Evolutionary conservation across 2,113 vertebrate species (phyloP).

Genomic region (Falco punctatus): DNA sequence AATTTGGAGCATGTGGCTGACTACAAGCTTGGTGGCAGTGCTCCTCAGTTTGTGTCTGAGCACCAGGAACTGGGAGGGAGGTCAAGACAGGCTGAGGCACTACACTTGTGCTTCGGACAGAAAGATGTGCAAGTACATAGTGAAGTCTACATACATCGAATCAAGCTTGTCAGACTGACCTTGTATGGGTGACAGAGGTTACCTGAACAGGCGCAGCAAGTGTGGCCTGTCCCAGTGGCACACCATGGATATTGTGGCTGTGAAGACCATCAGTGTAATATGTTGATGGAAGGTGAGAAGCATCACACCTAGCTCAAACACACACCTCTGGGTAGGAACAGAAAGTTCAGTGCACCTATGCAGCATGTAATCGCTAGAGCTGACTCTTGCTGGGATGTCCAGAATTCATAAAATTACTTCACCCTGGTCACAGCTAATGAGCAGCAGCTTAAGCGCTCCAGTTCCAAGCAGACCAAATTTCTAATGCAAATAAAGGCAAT

Average conservation of each 20-base stretch:
- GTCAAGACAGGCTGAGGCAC: not conserved
- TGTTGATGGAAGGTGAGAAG: not conserved
- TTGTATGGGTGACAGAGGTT: not conserved
- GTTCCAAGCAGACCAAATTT: not conserved
- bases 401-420: not conserved
- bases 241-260: too few species aligned
- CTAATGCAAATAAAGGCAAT: not conserved
- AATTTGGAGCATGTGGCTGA: not conserved
- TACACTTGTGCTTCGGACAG: not conserved
- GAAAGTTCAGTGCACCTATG: not conserved
- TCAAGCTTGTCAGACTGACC: not conserved
- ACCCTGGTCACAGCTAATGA: not conserved
- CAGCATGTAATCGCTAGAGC: not conserved
- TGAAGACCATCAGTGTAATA: not conserved
- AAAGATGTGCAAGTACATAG: not conserved
- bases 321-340: not conserved
- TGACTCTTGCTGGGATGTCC: not conserved
- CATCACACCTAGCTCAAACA: accelerated
- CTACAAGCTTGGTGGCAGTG: not conserved
- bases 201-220: not conserved
- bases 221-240: not conserved
- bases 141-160: not conserved
- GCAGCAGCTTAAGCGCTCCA: not conserved
- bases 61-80: not conserved
- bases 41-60: not conserved